Evolutionary conservation across 2,113 vertebrate species (phyloP).

Genomic region (Odocoileus hemionus): DNA sequence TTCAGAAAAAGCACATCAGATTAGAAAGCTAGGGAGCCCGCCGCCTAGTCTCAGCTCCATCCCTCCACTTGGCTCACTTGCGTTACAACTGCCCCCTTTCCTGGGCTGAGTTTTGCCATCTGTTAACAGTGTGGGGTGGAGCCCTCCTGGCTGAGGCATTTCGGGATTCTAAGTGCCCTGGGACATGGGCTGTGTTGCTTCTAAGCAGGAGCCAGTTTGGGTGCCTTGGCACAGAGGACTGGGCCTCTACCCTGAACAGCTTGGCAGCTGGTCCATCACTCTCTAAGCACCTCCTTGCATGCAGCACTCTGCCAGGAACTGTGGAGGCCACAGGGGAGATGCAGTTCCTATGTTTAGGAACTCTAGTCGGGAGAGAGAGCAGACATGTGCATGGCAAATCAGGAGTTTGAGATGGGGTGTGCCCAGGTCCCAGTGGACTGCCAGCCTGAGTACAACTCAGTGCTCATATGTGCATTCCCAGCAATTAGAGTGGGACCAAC

Average conservation of each 20-base stretch:
- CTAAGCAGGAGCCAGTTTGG: neutral
- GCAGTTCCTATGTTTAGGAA: neutral
- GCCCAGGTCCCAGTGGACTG: neutral
- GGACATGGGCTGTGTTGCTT: neutral
- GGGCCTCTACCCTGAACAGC: neutral
- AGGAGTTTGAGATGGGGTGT: neutral
- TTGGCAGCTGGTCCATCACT: neutral
- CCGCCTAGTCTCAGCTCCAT: neutral
- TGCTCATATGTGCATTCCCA: no score
- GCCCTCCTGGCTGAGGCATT: neutral
- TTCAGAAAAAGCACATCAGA: neutral
- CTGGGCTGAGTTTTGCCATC: no score
- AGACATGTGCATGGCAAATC: neutral
- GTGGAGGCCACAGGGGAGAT: neutral
- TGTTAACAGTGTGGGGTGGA: neutral
- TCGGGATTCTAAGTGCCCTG: neutral
- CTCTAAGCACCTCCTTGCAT: neutral
- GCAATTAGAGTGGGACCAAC: neutral
- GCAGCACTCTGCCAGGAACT: neutral
- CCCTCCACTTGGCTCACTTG: neutral
- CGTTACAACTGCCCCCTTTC: neutral
- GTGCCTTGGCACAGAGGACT: neutral
- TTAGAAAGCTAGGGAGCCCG: neutral
- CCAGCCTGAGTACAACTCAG: neutral
- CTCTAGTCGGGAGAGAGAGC: neutral